Conservation (phyloP, 2,888 invertebrate species). For the Hololepta plana region DNA sequence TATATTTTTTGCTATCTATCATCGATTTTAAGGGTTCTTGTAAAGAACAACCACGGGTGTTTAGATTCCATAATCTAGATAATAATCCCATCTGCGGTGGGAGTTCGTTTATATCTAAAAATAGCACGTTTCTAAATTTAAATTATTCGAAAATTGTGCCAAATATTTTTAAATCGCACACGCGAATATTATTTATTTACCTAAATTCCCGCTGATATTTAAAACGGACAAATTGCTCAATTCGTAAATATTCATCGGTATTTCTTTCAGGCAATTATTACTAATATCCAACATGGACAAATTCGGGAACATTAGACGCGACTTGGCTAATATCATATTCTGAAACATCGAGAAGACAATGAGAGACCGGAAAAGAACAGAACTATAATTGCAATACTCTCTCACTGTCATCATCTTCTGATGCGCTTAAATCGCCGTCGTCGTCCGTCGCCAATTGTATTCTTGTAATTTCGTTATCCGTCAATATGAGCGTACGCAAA, state of each 20-base stretch:
- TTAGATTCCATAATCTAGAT: slow-evolving; percentile 90
- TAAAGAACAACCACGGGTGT: slow-evolving; percentile 73
- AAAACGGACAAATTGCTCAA: slow-evolving; percentile 80
- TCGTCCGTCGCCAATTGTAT: slow-evolving; percentile 70
- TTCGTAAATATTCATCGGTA: slow-evolving; percentile 73
- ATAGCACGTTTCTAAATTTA: slow-evolving; percentile 8
- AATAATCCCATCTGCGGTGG: slow-evolving; percentile 92
- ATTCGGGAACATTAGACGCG: slow-evolving; percentile 74
- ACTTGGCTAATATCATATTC: slow-evolving; percentile 28
- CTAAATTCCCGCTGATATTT: slow-evolving; percentile 73
- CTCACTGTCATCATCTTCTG: slow-evolving; percentile 40
- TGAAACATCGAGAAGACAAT: too few relatives aligned
- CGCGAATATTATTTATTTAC: slow-evolving; percentile 20
- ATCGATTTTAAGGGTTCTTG: slow-evolving; percentile 79
- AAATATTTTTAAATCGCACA: too few relatives aligned
- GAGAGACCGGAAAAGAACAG: slow-evolving; percentile 2
- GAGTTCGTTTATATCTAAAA: slow-evolving; percentile 60
- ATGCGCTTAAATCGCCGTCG: slow-evolving; percentile 44
- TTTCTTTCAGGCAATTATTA: slow-evolving; percentile 59
- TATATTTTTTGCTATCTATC: slow-evolving; percentile 83
- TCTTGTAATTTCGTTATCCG: slow-evolving; percentile 67
- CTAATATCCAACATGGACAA: slow-evolving; percentile 91
- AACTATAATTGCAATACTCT: slow-evolving; percentile 38
- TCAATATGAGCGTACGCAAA: slow-evolving; percentile 63
- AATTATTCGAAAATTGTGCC: slow-evolving; percentile 3